Conservation (phyloP, 2,888 invertebrate genomes). For the Heteropelma amictum region DNA sequence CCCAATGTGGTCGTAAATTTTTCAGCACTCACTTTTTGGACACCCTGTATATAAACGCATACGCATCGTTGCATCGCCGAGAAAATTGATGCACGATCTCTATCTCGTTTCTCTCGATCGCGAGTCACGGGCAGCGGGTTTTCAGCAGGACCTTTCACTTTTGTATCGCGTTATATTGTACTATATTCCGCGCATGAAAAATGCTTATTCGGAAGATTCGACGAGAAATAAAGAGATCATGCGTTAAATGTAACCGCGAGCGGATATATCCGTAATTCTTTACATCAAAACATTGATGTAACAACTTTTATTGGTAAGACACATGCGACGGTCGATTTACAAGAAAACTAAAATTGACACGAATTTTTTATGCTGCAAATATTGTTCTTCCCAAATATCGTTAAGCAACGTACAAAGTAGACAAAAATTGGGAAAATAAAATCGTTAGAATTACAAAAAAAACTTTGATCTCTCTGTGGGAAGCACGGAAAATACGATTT, state of each 20-base stretch:
- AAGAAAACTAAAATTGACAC: too few relatives aligned
- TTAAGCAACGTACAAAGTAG: too few relatives aligned
- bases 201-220: conserved; percentile 38
- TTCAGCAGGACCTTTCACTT: conserved; percentile 55
- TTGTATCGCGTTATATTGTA: conserved; percentile 28
- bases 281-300: not conserved
- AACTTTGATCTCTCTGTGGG: too few relatives aligned
- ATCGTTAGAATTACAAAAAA: too few relatives aligned
- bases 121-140: conserved; percentile 56
- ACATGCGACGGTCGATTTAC: too few relatives aligned
- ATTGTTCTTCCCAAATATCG: not conserved
- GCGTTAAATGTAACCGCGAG: conserved; percentile 1
- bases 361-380: not conserved
- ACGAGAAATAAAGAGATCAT: not conserved
- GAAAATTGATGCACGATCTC: conserved; percentile 51
- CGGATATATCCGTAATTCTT: not conserved
- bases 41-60: too few relatives aligned
- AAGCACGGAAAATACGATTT: too few relatives aligned
- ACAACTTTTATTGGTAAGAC: too few relatives aligned
- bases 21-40: too few relatives aligned
- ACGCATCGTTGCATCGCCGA: conserved; percentile 47
- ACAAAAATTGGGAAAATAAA: too few relatives aligned
- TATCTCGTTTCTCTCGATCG: conserved; percentile 38
- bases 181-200: conserved; percentile 13
- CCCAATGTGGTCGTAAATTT: too few relatives aligned